phyloP scores from a whole-genome alignment of 2,888 invertebrate species.

The Callosobruchus maculatus region DNA sequence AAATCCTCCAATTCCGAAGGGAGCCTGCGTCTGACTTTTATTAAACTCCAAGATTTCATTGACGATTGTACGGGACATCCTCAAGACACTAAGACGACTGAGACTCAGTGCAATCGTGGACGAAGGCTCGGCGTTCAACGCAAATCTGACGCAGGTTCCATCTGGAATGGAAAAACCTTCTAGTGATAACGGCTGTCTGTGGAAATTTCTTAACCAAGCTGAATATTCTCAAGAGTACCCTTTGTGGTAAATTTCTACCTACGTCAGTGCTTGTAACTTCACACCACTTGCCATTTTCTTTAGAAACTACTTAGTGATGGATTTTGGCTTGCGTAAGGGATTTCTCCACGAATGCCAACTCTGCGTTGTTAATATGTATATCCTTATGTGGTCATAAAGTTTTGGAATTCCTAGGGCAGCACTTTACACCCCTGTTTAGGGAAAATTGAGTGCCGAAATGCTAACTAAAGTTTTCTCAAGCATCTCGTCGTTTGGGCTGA shows the following conservation, averaged over 20 bases:
- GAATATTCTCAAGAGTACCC: too few relatives aligned
- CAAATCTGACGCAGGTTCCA: too few relatives aligned
- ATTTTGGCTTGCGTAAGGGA: conserved; percentile 8
- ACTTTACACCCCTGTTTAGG: not conserved
- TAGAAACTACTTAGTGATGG: conserved; percentile 22
- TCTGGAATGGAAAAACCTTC: too few relatives aligned
- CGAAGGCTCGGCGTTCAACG: too few relatives aligned
- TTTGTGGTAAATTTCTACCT: not conserved
- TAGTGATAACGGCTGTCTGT: too few relatives aligned
- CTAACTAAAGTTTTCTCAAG: not conserved
- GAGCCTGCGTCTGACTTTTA: too few relatives aligned
- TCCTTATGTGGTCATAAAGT: not conserved
- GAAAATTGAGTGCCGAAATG: not conserved
- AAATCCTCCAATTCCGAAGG: too few relatives aligned
- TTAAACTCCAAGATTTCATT: too few relatives aligned
- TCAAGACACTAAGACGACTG: too few relatives aligned
- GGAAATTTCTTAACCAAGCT: too few relatives aligned
- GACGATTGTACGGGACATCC: too few relatives aligned
- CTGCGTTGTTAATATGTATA: not conserved
- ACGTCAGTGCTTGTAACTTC: not conserved
- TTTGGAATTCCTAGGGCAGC: not conserved
- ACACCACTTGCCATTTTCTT: conserved; percentile 14
- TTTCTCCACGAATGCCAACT: not conserved
- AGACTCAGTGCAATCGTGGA: too few relatives aligned
- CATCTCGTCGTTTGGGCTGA: not conserved